Evolutionary conservation across 2,797 vertebrate genomes (phyloP).

Genomic region (Oreochromis grahami): DNA sequence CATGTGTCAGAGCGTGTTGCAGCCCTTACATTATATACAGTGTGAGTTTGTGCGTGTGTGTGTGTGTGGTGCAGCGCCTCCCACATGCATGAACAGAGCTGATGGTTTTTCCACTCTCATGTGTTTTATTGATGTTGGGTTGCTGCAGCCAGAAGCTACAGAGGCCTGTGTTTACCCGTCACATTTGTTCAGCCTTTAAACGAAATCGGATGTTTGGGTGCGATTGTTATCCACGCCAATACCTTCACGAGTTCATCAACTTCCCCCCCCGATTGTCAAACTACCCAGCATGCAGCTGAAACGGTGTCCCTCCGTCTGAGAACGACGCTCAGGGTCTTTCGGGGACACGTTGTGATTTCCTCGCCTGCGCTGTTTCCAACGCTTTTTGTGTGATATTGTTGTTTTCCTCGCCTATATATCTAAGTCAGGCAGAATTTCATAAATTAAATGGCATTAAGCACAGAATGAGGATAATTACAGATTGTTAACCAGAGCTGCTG

Average conservation of each 20-base stretch:
- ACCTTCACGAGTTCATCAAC: constrained; percentile 26
- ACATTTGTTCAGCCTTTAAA: constrained; percentile 21
- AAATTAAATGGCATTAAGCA: constrained; percentile 25
- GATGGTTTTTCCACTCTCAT: constrained; percentile 43
- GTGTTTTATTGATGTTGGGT: constrained; percentile 50
- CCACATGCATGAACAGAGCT: constrained; percentile 45
- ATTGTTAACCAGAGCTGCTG: constrained; percentile 50
- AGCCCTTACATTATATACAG: background rate
- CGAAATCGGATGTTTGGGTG: background rate
- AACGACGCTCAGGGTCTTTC: constrained; percentile 12
- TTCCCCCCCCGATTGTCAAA: background rate
- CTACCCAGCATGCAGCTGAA: constrained; percentile 38
- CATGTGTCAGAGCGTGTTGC: constrained; percentile 4
- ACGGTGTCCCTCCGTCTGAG: background rate
- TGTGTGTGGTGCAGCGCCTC: background rate
- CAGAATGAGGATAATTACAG: constrained; percentile 42
- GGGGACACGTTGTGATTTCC: constrained; percentile 23
- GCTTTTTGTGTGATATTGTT: background rate
- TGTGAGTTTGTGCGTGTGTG: background rate
- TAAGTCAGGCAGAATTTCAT: constrained; percentile 6
- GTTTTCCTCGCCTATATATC: background rate
- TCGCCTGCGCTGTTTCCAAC: background rate
- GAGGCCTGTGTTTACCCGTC: constrained; percentile 34
- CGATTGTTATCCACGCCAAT: constrained; percentile 1
- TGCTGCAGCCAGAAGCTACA: constrained; percentile 33